A percentile compares a stretch with the other conserved stretches of the same genome.
Conservation (phyloP, 2,888 invertebrate genomes). For the Harpagoxenus sublaevis region DNA sequence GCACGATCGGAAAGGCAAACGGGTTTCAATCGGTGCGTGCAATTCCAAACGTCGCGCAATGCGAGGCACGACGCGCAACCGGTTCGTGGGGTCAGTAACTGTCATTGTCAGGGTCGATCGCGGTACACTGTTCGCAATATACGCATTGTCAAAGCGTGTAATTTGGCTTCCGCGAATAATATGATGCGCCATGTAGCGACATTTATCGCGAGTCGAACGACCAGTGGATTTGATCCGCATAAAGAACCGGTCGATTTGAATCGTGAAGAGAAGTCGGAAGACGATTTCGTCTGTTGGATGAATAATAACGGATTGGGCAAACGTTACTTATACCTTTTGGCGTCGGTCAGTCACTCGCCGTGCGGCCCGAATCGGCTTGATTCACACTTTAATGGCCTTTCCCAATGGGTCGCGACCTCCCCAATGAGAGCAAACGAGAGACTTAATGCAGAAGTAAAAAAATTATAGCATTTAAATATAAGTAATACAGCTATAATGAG, state of each 20-base stretch:
- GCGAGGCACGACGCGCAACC: constrained; percentile 58
- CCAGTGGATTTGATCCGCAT: neutral
- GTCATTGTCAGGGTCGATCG: constrained; percentile 72
- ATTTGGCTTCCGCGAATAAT: constrained; percentile 22
- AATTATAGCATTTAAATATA: constrained; percentile 22
- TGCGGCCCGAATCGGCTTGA: constrained; percentile 24
- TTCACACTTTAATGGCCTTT: constrained; percentile 44
- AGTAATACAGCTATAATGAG: neutral
- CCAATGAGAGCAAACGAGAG: neutral
- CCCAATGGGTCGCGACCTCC: constrained; percentile 31
- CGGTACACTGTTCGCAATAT: neutral
- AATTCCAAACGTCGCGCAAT: constrained; percentile 26
- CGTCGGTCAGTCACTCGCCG: constrained; percentile 9
- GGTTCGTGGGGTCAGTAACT: constrained; percentile 65
- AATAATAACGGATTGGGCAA: constrained; percentile 41
- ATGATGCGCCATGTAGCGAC: neutral
- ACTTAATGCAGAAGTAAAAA: neutral
- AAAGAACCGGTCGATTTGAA: neutral
- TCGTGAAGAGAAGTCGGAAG: constrained; percentile 53
- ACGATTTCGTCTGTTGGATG: constrained; percentile 38
- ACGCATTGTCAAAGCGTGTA: constrained; percentile 22
- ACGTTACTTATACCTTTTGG: constrained; percentile 28
- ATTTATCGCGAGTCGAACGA: neutral
- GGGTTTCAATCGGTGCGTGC: constrained; percentile 57
- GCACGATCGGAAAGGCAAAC: constrained; percentile 36